A percentile compares a stretch with the other conserved stretches of the same genome.
phyloP scores from a whole-genome alignment of 2,888 invertebrate genomes.

The Perdita meconis region DNA sequence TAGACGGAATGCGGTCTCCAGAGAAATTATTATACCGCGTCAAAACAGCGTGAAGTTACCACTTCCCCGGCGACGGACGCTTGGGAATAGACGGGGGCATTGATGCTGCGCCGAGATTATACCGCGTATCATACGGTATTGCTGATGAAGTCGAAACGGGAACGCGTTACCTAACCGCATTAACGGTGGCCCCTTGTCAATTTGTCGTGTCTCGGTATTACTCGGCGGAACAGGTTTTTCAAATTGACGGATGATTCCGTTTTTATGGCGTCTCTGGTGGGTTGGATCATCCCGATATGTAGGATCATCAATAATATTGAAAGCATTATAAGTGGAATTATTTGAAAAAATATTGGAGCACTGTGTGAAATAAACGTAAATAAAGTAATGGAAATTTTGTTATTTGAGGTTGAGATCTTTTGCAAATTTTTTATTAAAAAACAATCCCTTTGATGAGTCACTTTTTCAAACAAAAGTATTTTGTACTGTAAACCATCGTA shows the following conservation, averaged over 20 bases:
- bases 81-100: slow-evolving; percentile 54
- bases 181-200: slow-evolving; percentile 22
- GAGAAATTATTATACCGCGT: slow-evolving; percentile 70
- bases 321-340: too few relatives aligned
- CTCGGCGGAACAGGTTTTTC: not conserved
- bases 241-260: too few relatives aligned
- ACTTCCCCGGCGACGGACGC: slow-evolving; percentile 37
- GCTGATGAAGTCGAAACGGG: slow-evolving; percentile 28
- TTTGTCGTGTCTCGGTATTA: not conserved
- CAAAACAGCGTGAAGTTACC: slow-evolving; percentile 62
- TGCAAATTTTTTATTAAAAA: too few relatives aligned
- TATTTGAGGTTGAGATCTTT: too few relatives aligned
- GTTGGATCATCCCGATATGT: too few relatives aligned
- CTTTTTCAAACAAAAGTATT: too few relatives aligned
- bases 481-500: not conserved
- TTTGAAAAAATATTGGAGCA: too few relatives aligned
- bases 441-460: too few relatives aligned
- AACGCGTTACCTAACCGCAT: slow-evolving; percentile 26
- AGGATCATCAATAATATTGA: too few relatives aligned
- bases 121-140: not conserved
- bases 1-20: slow-evolving; percentile 50
- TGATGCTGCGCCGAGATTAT: slow-evolving; percentile 32
- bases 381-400: too few relatives aligned
- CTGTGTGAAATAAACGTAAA: too few relatives aligned
- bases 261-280: too few relatives aligned